Conservation (phyloP, 2,797 vertebrate species). For the Crenichthys baileyi region DNA sequence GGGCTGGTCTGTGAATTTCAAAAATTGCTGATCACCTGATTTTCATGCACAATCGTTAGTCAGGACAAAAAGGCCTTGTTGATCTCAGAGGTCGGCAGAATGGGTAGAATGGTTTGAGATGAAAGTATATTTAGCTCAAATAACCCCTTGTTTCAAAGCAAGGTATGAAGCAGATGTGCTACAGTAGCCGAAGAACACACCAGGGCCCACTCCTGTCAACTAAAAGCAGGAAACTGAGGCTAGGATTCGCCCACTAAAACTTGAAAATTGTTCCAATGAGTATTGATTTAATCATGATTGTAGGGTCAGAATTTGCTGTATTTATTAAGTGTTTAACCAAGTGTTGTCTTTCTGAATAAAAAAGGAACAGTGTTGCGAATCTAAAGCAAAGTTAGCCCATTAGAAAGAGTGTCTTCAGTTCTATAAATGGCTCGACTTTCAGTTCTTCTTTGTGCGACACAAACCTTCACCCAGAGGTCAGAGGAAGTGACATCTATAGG, state of each 20-base stretch:
- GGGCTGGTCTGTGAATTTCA: not conserved
- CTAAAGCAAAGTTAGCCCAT: not conserved
- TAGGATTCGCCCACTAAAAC: not conserved
- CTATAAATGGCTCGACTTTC: not conserved
- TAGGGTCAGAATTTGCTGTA: not conserved
- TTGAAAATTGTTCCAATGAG: not conserved
- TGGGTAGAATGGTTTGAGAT: not conserved
- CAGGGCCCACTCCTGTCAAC: not conserved
- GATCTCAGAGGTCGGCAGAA: not conserved
- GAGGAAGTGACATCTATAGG: slow-evolving; percentile 17
- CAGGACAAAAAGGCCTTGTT: not conserved
- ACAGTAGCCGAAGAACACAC: not conserved
- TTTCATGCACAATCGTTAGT: not conserved
- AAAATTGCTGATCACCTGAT: not conserved
- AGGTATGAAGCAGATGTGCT: not conserved
- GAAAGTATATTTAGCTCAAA: not conserved
- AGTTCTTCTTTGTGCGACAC: not conserved
- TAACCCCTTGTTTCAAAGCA: not conserved
- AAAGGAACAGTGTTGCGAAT: not conserved
- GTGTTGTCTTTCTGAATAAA: not conserved
- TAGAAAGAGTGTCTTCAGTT: not conserved
- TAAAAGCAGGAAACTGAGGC: not conserved
- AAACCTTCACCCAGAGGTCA: slow-evolving; percentile 4
- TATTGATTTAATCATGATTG: not conserved
- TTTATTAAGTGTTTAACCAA: not conserved